phyloP scores from a whole-genome alignment of 2,113 vertebrate genomes.

The Dasyprocta punctata region DNA sequence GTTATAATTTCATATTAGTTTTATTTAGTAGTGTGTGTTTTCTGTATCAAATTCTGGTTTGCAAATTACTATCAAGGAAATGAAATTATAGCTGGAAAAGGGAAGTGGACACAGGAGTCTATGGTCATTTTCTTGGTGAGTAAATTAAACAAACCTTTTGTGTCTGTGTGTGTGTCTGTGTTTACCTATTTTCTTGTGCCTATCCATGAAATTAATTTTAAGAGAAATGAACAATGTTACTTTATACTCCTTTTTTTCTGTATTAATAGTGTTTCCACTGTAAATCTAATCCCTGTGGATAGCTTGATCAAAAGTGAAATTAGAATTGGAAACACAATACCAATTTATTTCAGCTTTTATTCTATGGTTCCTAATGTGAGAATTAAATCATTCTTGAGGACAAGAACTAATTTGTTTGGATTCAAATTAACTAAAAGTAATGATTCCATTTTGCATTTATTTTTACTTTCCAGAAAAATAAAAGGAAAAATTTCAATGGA shows the following conservation, averaged over 20 bases:
- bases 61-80: background rate
- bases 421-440: background rate
- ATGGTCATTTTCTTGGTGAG: background rate
- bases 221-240: background rate
- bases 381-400: slow-evolving; percentile 12
- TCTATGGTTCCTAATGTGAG: background rate
- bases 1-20: background rate
- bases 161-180: background rate
- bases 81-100: background rate
- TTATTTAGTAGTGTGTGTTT: background rate
- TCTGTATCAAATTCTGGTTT: background rate
- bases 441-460: background rate
- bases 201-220: background rate
- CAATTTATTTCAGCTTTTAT: slow-evolving; percentile 42
- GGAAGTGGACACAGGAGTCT: fast-evolving
- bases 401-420: background rate
- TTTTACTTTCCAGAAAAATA: slow-evolving; percentile 18
- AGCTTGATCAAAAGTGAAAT: background rate
- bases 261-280: background rate
- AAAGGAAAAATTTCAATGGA: background rate
- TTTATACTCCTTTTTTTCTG: background rate
- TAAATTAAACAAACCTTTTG: background rate
- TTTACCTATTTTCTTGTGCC: background rate
- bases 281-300: background rate
- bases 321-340: background rate